phyloP scores from a whole-genome alignment of 2,888 invertebrate species.

The Cartodere bifasciata region DNA sequence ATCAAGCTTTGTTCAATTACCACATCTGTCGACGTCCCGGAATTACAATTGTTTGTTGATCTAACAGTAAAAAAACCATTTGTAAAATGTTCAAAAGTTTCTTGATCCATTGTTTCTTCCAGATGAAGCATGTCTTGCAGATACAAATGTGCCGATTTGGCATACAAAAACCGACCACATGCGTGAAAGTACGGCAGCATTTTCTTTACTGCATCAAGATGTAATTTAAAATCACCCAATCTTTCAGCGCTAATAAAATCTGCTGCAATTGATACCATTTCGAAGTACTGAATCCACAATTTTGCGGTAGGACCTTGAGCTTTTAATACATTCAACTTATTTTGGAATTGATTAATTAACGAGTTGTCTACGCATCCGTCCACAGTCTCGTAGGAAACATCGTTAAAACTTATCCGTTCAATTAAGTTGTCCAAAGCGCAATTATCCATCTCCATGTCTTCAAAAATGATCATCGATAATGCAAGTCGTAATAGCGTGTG shows the following conservation, averaged over 20 bases:
- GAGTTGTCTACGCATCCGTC: constrained; percentile 15
- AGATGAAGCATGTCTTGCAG: constrained; percentile 21
- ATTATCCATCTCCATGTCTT: constrained; percentile 13
- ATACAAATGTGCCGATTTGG: constrained; percentile 22
- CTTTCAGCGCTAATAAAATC: constrained; percentile 23
- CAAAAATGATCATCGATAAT: constrained; percentile 16
- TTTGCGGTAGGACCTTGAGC: constrained; percentile 17
- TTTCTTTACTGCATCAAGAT: constrained; percentile 21
- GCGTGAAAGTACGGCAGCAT: constrained; percentile 30
- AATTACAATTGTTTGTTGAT: constrained; percentile 21
- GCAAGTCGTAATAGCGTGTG: constrained; percentile 23
- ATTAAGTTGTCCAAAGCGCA: constrained; percentile 16
- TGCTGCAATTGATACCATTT: constrained; percentile 24
- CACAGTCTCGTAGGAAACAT: constrained; percentile 17
- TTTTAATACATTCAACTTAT: constrained; percentile 20
- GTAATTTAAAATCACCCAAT: constrained; percentile 18
- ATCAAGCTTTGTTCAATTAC: constrained; percentile 12
- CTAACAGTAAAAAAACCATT: constrained; percentile 21
- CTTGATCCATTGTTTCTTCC: constrained; percentile 19
- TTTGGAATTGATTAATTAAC: constrained; percentile 13
- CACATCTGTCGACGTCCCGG: constrained; percentile 16
- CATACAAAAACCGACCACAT: constrained; percentile 27
- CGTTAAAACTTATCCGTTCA: constrained; percentile 19
- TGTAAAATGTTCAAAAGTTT: constrained; percentile 16
- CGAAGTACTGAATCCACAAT: constrained; percentile 27